Conservation (phyloP, 1,140 invertebrate genomes). For the Euglossa dilemma region DNA sequence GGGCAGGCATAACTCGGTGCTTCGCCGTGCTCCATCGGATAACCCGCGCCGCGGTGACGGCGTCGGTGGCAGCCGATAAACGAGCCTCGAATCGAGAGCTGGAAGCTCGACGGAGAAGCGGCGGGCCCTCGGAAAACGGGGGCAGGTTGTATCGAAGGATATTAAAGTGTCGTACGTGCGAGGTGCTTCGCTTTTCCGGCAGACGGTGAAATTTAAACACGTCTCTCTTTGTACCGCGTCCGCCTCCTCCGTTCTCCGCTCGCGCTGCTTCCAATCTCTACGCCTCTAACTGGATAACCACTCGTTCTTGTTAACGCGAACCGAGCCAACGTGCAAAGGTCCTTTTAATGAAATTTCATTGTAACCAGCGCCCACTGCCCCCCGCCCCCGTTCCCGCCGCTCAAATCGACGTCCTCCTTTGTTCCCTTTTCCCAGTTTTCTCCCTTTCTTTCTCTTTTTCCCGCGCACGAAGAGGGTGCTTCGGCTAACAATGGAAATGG, state of each 20-base stretch:
- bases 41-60: too few relatives aligned
- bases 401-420: constrained; percentile 16
- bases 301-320: constrained; percentile 22
- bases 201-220: constrained; percentile 43
- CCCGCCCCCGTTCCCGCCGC: too few relatives aligned
- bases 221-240: constrained; percentile 8
- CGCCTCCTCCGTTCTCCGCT: background rate
- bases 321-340: background rate
- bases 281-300: constrained; percentile 30
- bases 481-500: constrained; percentile 3
- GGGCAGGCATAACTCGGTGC: too few relatives aligned
- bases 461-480: too few relatives aligned
- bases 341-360: constrained; percentile 47
- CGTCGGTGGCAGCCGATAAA: background rate
- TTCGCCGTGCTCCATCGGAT: too few relatives aligned
- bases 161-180: constrained; percentile 11
- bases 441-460: background rate
- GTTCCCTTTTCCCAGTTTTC: too few relatives aligned
- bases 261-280: background rate
- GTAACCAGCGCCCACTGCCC: background rate
- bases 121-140: constrained; percentile 25
- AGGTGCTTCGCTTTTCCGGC: background rate
- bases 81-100: too few relatives aligned
- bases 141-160: background rate
- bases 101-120: too few relatives aligned